Evolutionary conservation across 2,113 vertebrate genomes (phyloP).

Genomic region (Tachuris rubrigastra): DNA sequence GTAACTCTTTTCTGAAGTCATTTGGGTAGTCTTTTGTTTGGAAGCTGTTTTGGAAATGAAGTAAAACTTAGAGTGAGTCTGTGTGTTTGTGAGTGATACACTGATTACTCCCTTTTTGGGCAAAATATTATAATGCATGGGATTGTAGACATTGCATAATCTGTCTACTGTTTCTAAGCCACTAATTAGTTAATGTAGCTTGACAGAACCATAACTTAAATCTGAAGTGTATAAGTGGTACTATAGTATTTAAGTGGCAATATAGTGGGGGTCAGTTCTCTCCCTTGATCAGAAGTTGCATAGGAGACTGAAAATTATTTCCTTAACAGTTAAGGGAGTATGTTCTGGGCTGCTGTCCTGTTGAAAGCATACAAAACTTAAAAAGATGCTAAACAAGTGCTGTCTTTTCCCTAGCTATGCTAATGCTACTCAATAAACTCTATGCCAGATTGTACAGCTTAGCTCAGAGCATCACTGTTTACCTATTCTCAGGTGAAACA

Average conservation of each 20-base stretch:
- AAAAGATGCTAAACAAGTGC: background rate
- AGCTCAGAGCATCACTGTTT: background rate
- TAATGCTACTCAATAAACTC: background rate
- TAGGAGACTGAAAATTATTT: background rate
- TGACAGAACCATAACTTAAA: background rate
- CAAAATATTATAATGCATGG: background rate
- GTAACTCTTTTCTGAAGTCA: background rate
- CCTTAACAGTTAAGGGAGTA: background rate
- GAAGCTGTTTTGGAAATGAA: background rate
- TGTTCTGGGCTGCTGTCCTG: background rate
- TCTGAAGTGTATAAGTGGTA: background rate
- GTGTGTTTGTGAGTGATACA: background rate
- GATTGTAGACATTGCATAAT: conserved; percentile 18
- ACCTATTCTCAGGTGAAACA: background rate
- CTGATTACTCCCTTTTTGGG: background rate
- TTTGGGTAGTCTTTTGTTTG: background rate
- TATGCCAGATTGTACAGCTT: background rate
- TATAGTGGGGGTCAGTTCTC: background rate
- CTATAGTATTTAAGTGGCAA: background rate
- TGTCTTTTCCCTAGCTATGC: background rate
- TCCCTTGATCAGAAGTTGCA: background rate
- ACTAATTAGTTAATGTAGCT: background rate
- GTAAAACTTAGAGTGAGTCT: background rate
- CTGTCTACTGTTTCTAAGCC: conserved; percentile 16
- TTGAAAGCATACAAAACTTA: background rate